A percentile compares a stretch with the other conserved stretches of the same genome.
Conservation (phyloP, 2,113 vertebrate genomes). For the Aptenodytes patagonicus region DNA sequence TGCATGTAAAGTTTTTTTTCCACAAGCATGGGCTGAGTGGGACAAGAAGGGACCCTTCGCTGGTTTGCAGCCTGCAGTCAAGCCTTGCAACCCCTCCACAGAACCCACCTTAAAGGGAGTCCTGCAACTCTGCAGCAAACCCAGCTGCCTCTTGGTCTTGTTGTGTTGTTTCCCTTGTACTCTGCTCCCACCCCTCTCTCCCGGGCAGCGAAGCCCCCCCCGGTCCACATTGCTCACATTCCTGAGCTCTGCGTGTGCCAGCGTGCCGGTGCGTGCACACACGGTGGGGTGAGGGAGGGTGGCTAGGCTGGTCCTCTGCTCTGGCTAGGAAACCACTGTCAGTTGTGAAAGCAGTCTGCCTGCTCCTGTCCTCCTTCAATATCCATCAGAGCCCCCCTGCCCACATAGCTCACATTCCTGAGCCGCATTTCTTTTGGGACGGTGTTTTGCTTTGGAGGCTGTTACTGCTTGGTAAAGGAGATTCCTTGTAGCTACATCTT, state of each 20-base stretch:
- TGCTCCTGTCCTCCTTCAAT: not conserved
- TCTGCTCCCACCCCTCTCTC: not conserved
- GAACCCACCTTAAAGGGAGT: not conserved
- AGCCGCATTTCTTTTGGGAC: not conserved
- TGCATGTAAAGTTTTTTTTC: not conserved
- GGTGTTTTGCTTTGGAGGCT: not conserved
- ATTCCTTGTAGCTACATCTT: not conserved
- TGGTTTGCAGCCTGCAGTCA: not conserved
- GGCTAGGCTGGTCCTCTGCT: not conserved
- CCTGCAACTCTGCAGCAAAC: not conserved
- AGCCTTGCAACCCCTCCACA: not conserved
- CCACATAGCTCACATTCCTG: constrained; percentile 37
- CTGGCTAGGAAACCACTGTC: not conserved
- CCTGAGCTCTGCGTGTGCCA: not conserved
- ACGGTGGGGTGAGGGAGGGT: not conserved
- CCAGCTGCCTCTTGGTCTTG: not conserved
- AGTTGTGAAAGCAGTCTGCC: not conserved
- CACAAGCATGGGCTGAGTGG: not conserved
- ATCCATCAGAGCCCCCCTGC: not conserved
- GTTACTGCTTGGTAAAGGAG: not conserved
- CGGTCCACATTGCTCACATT: not conserved
- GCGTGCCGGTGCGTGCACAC: not conserved
- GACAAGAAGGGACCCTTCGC: not conserved
- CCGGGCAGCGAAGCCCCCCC: not conserved
- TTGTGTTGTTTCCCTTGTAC: not conserved